These are phyloP conservation scores for Anarhynchus alexandrinus DNA, from an alignment of 2,113 vertebrate species.

Conservation along the genomic window DNA sequence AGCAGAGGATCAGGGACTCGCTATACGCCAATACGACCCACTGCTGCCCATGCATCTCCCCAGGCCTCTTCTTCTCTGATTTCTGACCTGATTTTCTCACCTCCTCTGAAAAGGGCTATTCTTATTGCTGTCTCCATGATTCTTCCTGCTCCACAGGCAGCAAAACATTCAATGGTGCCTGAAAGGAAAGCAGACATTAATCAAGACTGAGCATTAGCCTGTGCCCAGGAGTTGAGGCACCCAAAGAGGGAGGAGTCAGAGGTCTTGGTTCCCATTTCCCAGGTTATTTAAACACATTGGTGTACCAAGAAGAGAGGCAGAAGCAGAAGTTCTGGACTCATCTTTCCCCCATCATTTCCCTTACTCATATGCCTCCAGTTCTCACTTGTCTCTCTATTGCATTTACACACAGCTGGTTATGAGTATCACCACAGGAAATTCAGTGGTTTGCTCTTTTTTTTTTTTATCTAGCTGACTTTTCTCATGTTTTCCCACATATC, in stretches of 20 bases:
- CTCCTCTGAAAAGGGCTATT: not conserved
- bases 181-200: not conserved
- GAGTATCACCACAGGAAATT: not conserved
- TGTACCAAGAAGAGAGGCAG: not conserved
- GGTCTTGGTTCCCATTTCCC: not conserved
- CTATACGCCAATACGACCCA: fast-evolving
- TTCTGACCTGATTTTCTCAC: not conserved
- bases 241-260: not conserved
- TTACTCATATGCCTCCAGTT: not conserved
- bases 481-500: not conserved
- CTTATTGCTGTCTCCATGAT: not conserved
- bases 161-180: not conserved
- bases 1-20: not conserved
- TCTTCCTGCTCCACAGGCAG: not conserved
- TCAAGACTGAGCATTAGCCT: not conserved
- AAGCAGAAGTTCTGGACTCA: not conserved
- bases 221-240: not conserved
- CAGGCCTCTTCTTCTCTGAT: not conserved
- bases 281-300: fast-evolving
- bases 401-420: not conserved
- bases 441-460: not conserved
- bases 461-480: not conserved
- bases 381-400: not conserved
- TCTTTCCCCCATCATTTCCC: not conserved
- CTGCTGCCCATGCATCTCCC: not conserved